Percentiles rank a stretch among this genome's conserved stretches.
phyloP scores from a whole-genome alignment of 2,113 vertebrate species.

The Urocolius indicus region DNA sequence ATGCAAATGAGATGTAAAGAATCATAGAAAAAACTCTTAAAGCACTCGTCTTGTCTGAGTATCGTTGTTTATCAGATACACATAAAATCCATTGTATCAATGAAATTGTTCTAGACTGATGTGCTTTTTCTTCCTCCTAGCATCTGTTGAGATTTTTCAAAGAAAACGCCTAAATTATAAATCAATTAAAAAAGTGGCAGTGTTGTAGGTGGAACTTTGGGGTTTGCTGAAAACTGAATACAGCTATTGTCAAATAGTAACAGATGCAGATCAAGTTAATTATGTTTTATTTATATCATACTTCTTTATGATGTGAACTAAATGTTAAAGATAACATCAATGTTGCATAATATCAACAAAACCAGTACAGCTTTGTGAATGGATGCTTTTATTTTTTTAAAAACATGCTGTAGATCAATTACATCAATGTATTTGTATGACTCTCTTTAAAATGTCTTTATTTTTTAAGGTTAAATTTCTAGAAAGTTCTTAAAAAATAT shows the following conservation, averaged over 20 bases:
- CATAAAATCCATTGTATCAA: not conserved
- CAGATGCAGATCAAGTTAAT: not conserved
- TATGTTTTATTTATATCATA: not conserved
- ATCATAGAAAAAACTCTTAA: not conserved
- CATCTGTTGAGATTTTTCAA: not conserved
- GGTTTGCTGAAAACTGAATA: not conserved
- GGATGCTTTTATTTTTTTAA: not conserved
- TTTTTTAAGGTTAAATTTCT: not conserved
- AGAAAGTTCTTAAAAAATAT: not conserved
- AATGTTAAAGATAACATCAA: not conserved
- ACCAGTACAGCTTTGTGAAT: not conserved
- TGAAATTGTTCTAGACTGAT: not conserved
- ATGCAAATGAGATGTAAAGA: slow-evolving; percentile 11
- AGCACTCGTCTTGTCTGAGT: not conserved
- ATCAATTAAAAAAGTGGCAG: not conserved
- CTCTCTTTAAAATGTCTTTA: not conserved
- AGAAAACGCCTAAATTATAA: not conserved
- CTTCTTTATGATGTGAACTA: not conserved
- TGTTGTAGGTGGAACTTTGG: not conserved
- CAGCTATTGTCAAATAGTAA: not conserved
- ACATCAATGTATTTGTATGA: not conserved
- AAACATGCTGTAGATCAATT: not conserved
- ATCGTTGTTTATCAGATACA: not conserved
- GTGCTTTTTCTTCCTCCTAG: not conserved
- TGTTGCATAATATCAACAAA: not conserved